Evolutionary conservation across 2,888 invertebrate genomes (phyloP).

Genomic region (Archips crataeganus): DNA sequence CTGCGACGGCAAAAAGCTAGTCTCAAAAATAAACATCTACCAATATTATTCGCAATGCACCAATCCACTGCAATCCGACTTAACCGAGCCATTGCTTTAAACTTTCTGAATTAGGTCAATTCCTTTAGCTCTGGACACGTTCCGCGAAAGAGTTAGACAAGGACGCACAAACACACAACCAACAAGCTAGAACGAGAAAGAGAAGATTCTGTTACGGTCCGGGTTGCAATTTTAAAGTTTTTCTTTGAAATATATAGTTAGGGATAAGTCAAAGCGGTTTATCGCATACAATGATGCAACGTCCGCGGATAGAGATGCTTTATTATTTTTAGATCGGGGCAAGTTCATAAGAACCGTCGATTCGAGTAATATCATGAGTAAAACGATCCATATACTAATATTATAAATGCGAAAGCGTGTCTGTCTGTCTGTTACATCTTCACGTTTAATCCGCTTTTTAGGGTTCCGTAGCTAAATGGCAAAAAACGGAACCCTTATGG

Average conservation of each 20-base stretch:
- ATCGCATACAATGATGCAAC: not conserved
- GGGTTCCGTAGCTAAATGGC: too few relatives aligned
- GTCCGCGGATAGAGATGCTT: not conserved
- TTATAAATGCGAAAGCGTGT: too few relatives aligned
- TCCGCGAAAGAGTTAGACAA: conserved; percentile 19
- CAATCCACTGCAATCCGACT: conserved; percentile 4
- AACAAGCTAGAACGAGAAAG: conserved; percentile 20
- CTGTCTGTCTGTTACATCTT: too few relatives aligned
- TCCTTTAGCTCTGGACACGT: conserved; percentile 29
- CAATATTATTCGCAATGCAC: not conserved
- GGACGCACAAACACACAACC: not conserved
- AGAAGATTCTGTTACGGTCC: conserved; percentile 26
- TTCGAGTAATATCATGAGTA: too few relatives aligned
- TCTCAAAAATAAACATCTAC: not conserved
- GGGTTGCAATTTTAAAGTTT: conserved; percentile 34
- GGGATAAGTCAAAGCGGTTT: conserved; percentile 13
- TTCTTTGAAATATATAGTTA: conserved; percentile 30
- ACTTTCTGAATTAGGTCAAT: conserved; percentile 38
- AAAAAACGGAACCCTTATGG: too few relatives aligned
- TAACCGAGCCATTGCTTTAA: conserved; percentile 16
- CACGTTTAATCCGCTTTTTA: too few relatives aligned
- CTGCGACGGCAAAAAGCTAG: too few relatives aligned
- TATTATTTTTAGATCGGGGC: not conserved
- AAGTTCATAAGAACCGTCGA: not conserved
- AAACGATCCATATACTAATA: too few relatives aligned